Conservation (phyloP, 2,888 invertebrate genomes). For the Melinaea menophilus region DNA sequence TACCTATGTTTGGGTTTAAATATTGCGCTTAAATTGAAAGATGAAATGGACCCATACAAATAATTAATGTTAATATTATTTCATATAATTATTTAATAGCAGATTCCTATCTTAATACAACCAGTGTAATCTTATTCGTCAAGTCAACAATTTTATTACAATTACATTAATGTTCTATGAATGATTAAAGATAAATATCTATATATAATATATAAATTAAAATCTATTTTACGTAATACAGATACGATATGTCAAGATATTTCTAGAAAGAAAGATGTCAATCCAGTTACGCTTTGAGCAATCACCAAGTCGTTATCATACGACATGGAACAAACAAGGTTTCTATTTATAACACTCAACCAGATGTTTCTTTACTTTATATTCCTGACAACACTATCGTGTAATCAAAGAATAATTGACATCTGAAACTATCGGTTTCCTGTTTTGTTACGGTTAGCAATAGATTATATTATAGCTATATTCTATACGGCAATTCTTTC, state of each 20-base stretch:
- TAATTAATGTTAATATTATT: no score
- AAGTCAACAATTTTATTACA: no score
- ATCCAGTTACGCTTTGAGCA: slow-evolving; percentile 14
- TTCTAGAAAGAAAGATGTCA: slow-evolving; percentile 19
- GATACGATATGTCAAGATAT: background rate
- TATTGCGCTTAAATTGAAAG: no score
- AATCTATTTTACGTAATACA: no score
- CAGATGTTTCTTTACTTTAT: slow-evolving; percentile 25
- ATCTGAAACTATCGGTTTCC: slow-evolving; percentile 1
- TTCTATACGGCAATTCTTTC: background rate
- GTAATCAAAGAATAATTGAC: slow-evolving; percentile 6
- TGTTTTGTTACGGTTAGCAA: background rate
- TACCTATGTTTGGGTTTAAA: no score
- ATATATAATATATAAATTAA: no score
- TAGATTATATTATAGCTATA: slow-evolving; percentile 3
- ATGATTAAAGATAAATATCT: no score
- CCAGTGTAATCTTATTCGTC: no score
- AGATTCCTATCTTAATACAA: no score
- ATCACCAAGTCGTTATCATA: slow-evolving; percentile 20
- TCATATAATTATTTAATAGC: no score
- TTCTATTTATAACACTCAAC: slow-evolving; percentile 28
- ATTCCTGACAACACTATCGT: slow-evolving; percentile 15
- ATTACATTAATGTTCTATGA: no score
- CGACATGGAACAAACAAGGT: slow-evolving; percentile 24
- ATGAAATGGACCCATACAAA: no score